Evolutionary conservation across 2,888 invertebrate genomes (phyloP).

Genomic region (Mimumesa dahlbomi): DNA sequence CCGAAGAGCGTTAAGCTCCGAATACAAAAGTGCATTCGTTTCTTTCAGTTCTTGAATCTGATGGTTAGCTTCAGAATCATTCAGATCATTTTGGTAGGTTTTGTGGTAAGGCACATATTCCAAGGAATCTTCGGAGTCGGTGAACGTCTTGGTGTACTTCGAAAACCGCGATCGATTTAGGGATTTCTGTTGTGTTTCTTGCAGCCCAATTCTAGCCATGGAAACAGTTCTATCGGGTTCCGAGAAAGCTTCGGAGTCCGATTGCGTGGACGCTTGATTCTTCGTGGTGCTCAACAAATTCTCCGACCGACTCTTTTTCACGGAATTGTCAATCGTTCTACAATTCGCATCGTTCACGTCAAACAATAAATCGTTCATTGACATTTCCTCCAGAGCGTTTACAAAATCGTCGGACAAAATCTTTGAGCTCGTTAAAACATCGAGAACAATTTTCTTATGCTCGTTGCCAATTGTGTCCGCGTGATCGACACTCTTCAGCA

Average conservation of each 20-base stretch:
- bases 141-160: conserved; percentile 71
- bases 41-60: conserved; percentile 73
- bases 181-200: conserved; percentile 77
- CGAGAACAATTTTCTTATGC: conserved; percentile 71
- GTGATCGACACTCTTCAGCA: conserved; percentile 66
- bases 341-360: conserved; percentile 9
- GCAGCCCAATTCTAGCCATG: conserved; percentile 88
- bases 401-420: conserved; percentile 75
- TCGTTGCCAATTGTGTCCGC: conserved; percentile 61
- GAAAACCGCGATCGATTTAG: conserved; percentile 62
- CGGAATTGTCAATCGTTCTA: conserved; percentile 43
- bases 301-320: conserved; percentile 67
- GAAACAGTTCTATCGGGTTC: conserved; percentile 93
- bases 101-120: conserved; percentile 74
- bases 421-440: conserved; percentile 73
- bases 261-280: conserved; percentile 74
- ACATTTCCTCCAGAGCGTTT: conserved; percentile 68
- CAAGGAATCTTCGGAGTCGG: conserved; percentile 77
- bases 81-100: conserved; percentile 67
- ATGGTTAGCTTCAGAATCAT: conserved; percentile 67
- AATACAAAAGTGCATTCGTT: conserved; percentile 68
- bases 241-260: conserved; percentile 93
- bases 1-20: conserved; percentile 69
- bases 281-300: conserved; percentile 57
- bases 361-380: conserved; percentile 40